Conservation (phyloP, 53 echinoderm and acorn worm genomes). For the Stichopus horrens region DNA sequence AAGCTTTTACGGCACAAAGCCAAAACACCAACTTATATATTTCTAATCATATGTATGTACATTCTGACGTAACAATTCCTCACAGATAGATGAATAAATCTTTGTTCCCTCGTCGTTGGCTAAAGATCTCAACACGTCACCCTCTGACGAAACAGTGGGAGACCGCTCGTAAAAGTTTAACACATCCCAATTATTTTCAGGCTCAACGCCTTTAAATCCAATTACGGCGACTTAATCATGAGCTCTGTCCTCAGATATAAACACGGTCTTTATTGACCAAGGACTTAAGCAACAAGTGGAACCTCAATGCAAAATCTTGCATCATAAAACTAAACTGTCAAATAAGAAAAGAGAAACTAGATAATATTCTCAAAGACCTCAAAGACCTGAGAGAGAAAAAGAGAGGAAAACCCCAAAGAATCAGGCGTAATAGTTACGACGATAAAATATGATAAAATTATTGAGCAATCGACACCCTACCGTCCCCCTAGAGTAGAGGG, state of each 20-base stretch:
- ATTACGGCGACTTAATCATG: slow-evolving; percentile 19
- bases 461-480: slow-evolving; percentile 66
- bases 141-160: slow-evolving; percentile 20
- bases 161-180: slow-evolving; percentile 48
- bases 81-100: background rate
- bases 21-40: too few species aligned
- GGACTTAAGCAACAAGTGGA: slow-evolving; percentile 42
- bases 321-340: slow-evolving; percentile 40
- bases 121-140: slow-evolving; percentile 6
- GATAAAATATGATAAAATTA: background rate
- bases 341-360: background rate
- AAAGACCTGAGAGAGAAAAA: too few species aligned
- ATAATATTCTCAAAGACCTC: background rate
- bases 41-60: too few species aligned
- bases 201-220: slow-evolving; percentile 46
- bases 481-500: slow-evolving; percentile 64
- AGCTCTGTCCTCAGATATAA: background rate
- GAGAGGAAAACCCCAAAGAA: too few species aligned
- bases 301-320: background rate
- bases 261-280: background rate
- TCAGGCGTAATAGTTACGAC: slow-evolving; percentile 4
- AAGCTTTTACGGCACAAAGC: too few species aligned
- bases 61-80: background rate
- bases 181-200: slow-evolving; percentile 30
- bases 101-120: slow-evolving; percentile 41